phyloP scores from a whole-genome alignment of 1,140 invertebrate species.

The Eriosoma lanigerum region DNA sequence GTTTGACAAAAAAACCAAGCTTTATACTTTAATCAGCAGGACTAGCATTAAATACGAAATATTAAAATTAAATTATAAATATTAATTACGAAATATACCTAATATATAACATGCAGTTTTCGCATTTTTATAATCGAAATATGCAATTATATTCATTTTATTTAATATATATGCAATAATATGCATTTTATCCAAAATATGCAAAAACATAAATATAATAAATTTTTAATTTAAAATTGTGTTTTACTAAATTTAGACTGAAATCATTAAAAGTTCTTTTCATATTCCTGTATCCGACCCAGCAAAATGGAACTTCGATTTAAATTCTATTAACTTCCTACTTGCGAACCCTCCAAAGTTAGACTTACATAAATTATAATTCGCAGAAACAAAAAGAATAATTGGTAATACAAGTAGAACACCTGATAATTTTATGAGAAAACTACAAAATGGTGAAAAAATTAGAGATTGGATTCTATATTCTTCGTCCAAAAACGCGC shows the following conservation, averaged over 20 bases:
- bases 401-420: constrained; percentile 29
- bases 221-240: no score
- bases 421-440: constrained; percentile 28
- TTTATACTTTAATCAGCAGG: no score
- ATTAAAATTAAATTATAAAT: no score
- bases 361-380: constrained; percentile 15
- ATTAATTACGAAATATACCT: no score
- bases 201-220: no score
- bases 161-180: no score
- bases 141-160: no score
- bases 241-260: constrained; percentile 25
- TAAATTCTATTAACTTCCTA: constrained; percentile 34
- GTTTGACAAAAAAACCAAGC: no score
- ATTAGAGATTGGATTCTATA: constrained; percentile 24
- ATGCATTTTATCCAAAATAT: no score
- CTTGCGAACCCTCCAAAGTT: constrained; percentile 23
- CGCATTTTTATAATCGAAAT: no score
- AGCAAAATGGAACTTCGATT: constrained; percentile 25
- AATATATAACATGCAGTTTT: no score
- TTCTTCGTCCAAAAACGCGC: constrained; percentile 12
- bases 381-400: constrained; percentile 32
- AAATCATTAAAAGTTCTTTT: neutral
- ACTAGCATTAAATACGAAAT: no score
- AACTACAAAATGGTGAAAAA: constrained; percentile 29
- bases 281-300: constrained; percentile 12